Percentiles rank a stretch among this genome's conserved stretches.
Conservation (phyloP, 1,140 invertebrate genomes). For the Acyrthosiphon pisum region DNA sequence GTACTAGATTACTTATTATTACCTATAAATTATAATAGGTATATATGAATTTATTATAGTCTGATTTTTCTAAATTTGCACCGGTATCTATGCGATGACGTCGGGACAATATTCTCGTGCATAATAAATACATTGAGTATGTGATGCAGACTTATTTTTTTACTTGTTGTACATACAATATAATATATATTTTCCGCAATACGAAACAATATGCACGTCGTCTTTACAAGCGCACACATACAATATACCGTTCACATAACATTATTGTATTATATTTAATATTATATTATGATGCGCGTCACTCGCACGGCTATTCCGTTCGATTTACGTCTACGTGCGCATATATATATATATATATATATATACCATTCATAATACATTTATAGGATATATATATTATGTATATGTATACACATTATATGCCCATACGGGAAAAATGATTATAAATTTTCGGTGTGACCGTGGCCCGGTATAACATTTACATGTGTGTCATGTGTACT, state of each 20-base stretch:
- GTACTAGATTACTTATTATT: neutral
- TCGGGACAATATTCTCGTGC: neutral
- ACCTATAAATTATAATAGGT: neutral
- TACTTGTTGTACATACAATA: neutral
- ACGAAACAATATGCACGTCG: neutral
- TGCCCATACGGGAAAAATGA: neutral
- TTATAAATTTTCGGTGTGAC: constrained; percentile 3
- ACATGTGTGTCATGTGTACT: neutral
- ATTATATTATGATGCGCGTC: neutral
- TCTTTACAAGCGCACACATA: neutral
- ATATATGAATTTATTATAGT: neutral
- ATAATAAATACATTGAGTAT: neutral
- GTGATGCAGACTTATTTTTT: neutral
- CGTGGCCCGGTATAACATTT: neutral
- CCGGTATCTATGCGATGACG: neutral
- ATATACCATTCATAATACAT: neutral
- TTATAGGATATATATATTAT: neutral
- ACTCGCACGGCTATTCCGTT: neutral
- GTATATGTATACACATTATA: no score
- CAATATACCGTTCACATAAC: neutral
- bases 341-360: neutral
- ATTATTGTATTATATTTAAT: constrained; percentile 1
- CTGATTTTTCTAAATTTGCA: neutral
- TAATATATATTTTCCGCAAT: neutral
- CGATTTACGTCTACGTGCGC: neutral